Evolutionary conservation across 2,888 invertebrate genomes (phyloP).

Genomic region (Oligia strigilis): DNA sequence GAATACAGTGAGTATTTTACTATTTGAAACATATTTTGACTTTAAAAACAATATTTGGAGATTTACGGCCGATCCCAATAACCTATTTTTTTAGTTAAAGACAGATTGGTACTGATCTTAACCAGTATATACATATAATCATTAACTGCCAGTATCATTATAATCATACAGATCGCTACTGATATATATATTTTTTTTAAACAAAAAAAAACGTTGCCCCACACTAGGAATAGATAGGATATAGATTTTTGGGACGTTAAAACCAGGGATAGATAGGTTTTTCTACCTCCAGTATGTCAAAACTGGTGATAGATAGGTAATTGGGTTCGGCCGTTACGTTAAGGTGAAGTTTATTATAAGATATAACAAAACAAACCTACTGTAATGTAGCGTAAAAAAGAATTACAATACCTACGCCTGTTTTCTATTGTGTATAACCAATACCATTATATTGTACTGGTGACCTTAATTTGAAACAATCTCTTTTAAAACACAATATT

Average conservation of each 20-base stretch:
- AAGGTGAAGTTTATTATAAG: background rate
- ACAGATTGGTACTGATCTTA: background rate
- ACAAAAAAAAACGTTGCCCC: too few species aligned
- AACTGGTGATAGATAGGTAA: background rate
- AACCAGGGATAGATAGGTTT: background rate
- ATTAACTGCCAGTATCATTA: too few species aligned
- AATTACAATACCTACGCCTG: slow-evolving; percentile 10
- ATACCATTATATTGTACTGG: slow-evolving; percentile 7
- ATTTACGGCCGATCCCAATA: background rate
- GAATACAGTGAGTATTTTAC: slow-evolving; percentile 95
- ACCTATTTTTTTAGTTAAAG: background rate
- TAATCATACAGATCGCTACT: background rate
- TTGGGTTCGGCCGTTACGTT: background rate
- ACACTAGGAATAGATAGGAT: too few species aligned
- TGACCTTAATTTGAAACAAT: slow-evolving; percentile 28
- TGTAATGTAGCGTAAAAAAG: slow-evolving; percentile 2
- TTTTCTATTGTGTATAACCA: slow-evolving; percentile 24
- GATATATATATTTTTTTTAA: background rate
- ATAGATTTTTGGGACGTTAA: background rate
- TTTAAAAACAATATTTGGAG: slow-evolving; percentile 1
- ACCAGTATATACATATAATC: too few species aligned
- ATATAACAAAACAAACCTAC: background rate
- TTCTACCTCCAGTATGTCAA: background rate
- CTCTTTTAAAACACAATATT: slow-evolving; percentile 31
- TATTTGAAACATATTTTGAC: background rate